Evolutionary conservation across 2,113 vertebrate genomes (phyloP).

Genomic region (Ceyx melanurus): DNA sequence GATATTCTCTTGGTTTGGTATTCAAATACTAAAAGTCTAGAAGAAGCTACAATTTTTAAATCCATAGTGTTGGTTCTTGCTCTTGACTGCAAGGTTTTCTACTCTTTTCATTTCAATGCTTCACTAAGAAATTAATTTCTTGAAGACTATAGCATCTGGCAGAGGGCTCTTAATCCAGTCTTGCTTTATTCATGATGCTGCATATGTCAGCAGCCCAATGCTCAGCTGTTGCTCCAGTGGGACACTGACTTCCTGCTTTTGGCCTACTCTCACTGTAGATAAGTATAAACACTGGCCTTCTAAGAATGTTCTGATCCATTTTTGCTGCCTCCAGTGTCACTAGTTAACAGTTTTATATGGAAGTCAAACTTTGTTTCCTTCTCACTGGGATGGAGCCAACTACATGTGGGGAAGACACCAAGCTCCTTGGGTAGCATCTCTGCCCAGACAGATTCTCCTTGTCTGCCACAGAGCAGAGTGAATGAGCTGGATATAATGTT

Average conservation of each 20-base stretch:
- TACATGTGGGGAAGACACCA: background rate
- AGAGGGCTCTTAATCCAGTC: background rate
- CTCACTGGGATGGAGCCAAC: accelerated
- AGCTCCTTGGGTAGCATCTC: background rate
- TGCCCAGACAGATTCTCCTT: background rate
- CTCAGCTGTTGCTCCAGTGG: background rate
- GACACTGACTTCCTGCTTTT: background rate
- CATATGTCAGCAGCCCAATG: accelerated
- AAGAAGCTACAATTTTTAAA: background rate
- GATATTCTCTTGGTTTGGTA: background rate
- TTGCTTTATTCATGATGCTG: background rate
- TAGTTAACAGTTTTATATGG: background rate
- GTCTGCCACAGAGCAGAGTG: background rate
- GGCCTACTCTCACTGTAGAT: background rate
- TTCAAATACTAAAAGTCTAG: background rate
- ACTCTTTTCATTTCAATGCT: background rate
- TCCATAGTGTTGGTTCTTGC: background rate
- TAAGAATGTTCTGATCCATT: background rate
- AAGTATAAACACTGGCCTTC: background rate
- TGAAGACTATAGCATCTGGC: background rate
- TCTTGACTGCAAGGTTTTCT: background rate
- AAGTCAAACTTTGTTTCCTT: background rate
- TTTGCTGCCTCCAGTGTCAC: background rate
- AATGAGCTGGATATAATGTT: background rate
- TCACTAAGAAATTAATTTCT: background rate